phyloP scores from a whole-genome alignment of 2,797 vertebrate genomes.

The Acanthiza pusilla region DNA sequence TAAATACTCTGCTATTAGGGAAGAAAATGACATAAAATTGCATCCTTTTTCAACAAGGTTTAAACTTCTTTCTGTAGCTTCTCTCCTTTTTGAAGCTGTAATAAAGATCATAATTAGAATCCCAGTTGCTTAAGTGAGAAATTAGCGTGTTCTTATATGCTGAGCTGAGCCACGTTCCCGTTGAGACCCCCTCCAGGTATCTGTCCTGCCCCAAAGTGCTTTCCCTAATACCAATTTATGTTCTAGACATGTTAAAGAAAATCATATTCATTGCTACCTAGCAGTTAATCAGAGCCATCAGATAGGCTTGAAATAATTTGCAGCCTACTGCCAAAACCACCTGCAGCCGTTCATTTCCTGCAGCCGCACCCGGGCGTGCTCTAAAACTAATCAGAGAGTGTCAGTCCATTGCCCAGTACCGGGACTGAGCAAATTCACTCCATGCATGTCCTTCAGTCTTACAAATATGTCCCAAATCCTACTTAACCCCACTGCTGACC shows the following conservation, averaged over 20 bases:
- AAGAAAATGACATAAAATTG: constrained; percentile 54
- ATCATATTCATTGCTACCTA: constrained; percentile 36
- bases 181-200: not conserved
- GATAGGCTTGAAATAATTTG: constrained; percentile 28
- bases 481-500: not conserved
- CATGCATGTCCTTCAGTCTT: not conserved
- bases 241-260: constrained; percentile 34
- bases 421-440: not conserved
- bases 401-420: not conserved
- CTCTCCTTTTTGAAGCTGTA: constrained; percentile 41
- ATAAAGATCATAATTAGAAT: constrained; percentile 57
- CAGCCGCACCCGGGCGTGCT: accelerated
- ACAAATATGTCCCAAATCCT: not conserved
- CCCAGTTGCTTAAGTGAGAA: constrained; percentile 54
- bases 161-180: not conserved
- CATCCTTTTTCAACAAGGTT: constrained; percentile 29
- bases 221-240: constrained; percentile 23
- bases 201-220: constrained; percentile 12
- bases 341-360: not conserved
- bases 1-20: constrained; percentile 49
- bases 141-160: constrained; percentile 42
- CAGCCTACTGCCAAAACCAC: not conserved
- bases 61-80: constrained; percentile 40
- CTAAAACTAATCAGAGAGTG: not conserved
- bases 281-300: constrained; percentile 30